phyloP scores from a whole-genome alignment of 1,140 invertebrate species.

The Bombus breviceps region DNA sequence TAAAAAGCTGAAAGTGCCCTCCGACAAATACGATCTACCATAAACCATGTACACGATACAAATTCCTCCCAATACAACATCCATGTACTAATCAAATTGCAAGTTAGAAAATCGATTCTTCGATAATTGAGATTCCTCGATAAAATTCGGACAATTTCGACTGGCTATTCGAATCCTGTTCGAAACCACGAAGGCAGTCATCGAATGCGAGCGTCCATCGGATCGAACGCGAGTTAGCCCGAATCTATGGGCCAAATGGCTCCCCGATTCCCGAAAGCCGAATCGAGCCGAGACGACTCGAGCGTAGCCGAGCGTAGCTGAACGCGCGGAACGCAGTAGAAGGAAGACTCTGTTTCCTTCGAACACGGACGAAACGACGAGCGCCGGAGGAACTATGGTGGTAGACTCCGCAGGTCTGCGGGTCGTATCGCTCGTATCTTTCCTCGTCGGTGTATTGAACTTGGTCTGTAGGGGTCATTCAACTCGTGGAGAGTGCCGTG shows the following conservation, averaged over 20 bases:
- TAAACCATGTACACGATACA: not conserved
- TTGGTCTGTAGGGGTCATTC: conserved; percentile 77
- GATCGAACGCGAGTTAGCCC: conserved; percentile 22
- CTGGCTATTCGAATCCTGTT: not conserved
- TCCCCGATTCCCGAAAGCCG: conserved; percentile 30
- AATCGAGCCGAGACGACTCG: not conserved
- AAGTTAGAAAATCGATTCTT: not conserved
- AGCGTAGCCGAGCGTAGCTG: not conserved
- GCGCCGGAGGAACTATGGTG: conserved; percentile 60
- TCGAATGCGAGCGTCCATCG: conserved; percentile 8
- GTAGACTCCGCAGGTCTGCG: conserved; percentile 42
- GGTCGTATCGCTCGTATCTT: conserved; percentile 48
- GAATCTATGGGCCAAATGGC: conserved; percentile 6
- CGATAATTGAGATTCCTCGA: not conserved
- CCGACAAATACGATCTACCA: not conserved
- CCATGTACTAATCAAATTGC: not conserved
- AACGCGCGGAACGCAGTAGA: conserved; percentile 14
- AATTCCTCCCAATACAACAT: not conserved
- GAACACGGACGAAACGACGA: conserved; percentile 43
- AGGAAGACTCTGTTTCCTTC: conserved; percentile 27
- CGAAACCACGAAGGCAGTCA: not conserved
- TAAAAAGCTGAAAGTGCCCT: not conserved
- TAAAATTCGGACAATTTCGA: not conserved
- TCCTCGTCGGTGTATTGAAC: conserved; percentile 79
- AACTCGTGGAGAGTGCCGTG: conserved; percentile 65